Base-by-base conservation (phyloP, 2,888 invertebrate genomes). In the Campoplex nolae region DNA sequence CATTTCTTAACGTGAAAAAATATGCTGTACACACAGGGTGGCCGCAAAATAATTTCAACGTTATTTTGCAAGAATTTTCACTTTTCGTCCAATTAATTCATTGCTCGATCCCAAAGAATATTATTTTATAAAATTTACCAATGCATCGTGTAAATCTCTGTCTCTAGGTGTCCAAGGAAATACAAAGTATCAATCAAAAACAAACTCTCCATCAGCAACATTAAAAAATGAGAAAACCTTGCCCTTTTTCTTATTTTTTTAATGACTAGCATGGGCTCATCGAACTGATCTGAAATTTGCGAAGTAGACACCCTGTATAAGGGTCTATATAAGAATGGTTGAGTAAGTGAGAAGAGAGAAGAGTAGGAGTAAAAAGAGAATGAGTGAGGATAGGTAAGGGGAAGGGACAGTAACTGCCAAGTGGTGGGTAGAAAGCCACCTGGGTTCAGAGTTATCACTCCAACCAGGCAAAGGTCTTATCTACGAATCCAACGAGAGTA, bases 381-480 rank as follows among this genome's bases (percentile, higher is more conserved):
- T 71, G 70, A 84, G 74, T 56, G 67, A 76, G 73, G 42, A 68
- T 71, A 77, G 56, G 74, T 71, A 51, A 73, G 23, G 62, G 80
- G 82, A 82, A 67, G 38, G 84, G 84, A 89, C 88, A 90, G 89
- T 90, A 90, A 90, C 84, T 88, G 88, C 84, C 87, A 86, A 65
- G 67, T 77, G 23, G 75, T 77, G 56, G 83, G 88, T 85, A 77
- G 88, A 89, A 86, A 88, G 88, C 90, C 92, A 92, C 92, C 92
- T 92, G 92, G 85, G 88, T 58, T 58, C 90, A 90, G 85, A 92
- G 92, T 92, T 92, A 92, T 92, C 91, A 91, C 90, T 89, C 87
- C 83, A 73, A 76, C 84, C 86, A 80, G 67, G 80, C 86, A 84
- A 85, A 88, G 88, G 90, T 89, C 90, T 89, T 89, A 90, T 90